A percentile compares a stretch with the other conserved stretches of the same genome.
These are phyloP conservation scores for Ormia ochracea DNA, from an alignment of 2,888 invertebrate genomes.

Conservation along the genomic window DNA sequence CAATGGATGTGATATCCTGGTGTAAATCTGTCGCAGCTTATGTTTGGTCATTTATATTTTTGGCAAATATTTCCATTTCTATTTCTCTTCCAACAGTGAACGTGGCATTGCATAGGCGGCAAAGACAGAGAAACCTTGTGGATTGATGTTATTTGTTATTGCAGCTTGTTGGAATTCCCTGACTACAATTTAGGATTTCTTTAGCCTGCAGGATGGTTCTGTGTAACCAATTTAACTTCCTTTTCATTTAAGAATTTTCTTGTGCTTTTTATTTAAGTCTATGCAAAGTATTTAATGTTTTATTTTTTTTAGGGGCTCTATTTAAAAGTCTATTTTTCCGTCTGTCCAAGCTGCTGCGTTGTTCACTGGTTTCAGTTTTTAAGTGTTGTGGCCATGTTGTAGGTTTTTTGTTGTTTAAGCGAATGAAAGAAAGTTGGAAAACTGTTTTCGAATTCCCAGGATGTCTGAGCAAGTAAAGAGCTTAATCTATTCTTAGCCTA, in stretches of 20 bases:
- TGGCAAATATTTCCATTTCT: not conserved
- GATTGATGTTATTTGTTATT: too few relatives aligned
- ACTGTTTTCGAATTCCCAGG: conserved; percentile 3
- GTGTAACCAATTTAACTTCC: not conserved
- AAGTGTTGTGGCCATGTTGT: conserved; percentile 12
- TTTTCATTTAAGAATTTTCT: conserved; percentile 5
- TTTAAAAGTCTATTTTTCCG: not conserved
- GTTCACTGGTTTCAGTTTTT: not conserved
- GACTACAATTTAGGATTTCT: not conserved
- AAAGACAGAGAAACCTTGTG: not conserved
- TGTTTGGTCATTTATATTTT: conserved; percentile 16
- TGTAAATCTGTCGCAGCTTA: conserved; percentile 36
- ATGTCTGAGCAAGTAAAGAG: not conserved
- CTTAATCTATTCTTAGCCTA: conserved; percentile 30
- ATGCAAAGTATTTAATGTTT: not conserved
- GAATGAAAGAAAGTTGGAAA: not conserved
- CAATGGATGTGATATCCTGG: conserved; percentile 40
- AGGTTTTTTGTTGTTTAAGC: not conserved
- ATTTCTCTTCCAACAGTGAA: not conserved
- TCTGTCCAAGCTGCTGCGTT: not conserved
- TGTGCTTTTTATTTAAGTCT: not conserved
- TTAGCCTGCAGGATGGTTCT: not conserved
- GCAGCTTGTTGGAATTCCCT: not conserved
- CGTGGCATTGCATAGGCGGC: not conserved
- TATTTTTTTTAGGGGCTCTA: not conserved